Percentiles rank a stretch among this genome's conserved stretches.
These are phyloP conservation scores for Anaspis maculata DNA, from an alignment of 2,888 invertebrate species.

Conservation along the genomic window DNA sequence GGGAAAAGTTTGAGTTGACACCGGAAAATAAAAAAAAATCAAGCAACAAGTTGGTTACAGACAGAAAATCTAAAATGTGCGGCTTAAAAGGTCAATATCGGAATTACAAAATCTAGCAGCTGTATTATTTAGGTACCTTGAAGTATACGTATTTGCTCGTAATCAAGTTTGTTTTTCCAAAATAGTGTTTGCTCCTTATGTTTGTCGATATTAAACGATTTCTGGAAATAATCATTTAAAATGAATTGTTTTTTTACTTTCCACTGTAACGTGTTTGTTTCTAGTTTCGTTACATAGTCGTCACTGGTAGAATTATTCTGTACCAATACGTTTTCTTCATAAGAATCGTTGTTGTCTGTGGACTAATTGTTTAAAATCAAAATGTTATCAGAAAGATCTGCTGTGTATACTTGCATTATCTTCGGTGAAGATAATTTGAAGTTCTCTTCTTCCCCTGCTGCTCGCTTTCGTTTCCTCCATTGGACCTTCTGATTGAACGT, in stretches of 20 bases:
- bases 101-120: background rate
- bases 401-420: no score
- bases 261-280: conserved; percentile 6
- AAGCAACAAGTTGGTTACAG: no score
- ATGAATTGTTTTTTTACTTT: conserved; percentile 3
- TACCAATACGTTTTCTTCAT: no score
- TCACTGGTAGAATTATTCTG: no score
- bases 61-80: no score
- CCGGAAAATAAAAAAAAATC: no score
- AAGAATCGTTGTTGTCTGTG: conserved; percentile 5
- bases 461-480: conserved; percentile 27
- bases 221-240: no score
- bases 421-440: no score
- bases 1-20: no score
- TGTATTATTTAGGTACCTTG: conserved; percentile 18
- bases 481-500: conserved; percentile 25
- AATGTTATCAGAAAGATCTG: no score
- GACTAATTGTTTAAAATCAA: no score
- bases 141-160: conserved; percentile 19
- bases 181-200: conserved; percentile 11
- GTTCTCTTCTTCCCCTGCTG: conserved; percentile 14
- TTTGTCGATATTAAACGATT: no score
- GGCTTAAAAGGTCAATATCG: background rate
- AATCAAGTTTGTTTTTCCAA: conserved; percentile 16
- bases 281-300: conserved; percentile 5